phyloP scores from a whole-genome alignment of 1,140 invertebrate species.

The Ostrea denselamellosa region DNA sequence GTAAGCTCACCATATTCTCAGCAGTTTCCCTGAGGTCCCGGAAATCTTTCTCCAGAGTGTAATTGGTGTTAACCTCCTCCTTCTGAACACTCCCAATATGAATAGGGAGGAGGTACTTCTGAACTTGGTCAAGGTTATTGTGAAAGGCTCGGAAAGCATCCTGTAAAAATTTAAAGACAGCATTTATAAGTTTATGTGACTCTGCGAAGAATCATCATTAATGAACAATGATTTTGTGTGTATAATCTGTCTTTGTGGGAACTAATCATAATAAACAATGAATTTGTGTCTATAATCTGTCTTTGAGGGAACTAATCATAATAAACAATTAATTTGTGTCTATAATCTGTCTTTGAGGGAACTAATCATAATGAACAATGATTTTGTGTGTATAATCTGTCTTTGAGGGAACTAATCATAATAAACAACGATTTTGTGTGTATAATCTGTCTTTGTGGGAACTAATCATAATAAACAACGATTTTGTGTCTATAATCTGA shows the following conservation, averaged over 20 bases:
- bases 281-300: neutral
- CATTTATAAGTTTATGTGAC: neutral
- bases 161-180: constrained; percentile 59
- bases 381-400: neutral
- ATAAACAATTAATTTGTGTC: neutral
- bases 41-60: constrained; percentile 71
- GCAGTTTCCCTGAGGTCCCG: constrained; percentile 71
- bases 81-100: constrained; percentile 69
- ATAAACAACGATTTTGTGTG: neutral
- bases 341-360: neutral
- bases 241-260: neutral
- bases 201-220: neutral
- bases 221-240: neutral
- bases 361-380: neutral
- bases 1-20: constrained; percentile 72
- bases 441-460: neutral
- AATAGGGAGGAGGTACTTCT: constrained; percentile 75
- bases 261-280: neutral
- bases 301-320: neutral
- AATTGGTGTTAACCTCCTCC: constrained; percentile 43
- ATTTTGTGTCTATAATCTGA: neutral
- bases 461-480: neutral
- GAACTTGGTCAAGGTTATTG: constrained; percentile 69
- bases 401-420: neutral
- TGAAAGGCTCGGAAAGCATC: constrained; percentile 77